phyloP scores from a whole-genome alignment of 2,797 vertebrate species.

The Acestrorhynchus altus region DNA sequence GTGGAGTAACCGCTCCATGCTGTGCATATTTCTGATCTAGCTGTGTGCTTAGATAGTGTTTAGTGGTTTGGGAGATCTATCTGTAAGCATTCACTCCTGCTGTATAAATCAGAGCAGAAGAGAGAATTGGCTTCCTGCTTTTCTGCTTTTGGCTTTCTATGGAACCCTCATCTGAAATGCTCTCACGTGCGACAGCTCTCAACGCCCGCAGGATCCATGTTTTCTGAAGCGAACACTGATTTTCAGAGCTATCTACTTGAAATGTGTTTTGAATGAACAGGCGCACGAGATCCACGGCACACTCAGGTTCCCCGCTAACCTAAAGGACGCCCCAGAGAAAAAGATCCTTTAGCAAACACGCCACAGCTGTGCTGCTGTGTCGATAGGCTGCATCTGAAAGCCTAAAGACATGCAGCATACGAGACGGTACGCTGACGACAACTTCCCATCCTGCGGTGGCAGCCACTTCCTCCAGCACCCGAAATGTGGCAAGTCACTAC shows the following conservation, averaged over 20 bases:
- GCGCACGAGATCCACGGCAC: background rate
- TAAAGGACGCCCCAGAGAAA: slow-evolving; percentile 13
- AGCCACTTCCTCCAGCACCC: slow-evolving; percentile 50
- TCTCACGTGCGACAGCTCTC: background rate
- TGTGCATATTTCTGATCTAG: slow-evolving; percentile 2
- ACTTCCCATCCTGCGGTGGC: slow-evolving; percentile 45
- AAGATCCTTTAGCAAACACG: slow-evolving; percentile 29
- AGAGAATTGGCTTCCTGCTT: background rate
- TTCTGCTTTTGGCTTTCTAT: slow-evolving; percentile 7
- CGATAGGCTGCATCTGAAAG: slow-evolving; percentile 31
- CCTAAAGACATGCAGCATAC: slow-evolving; percentile 34
- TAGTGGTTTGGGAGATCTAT: slow-evolving; percentile 11
- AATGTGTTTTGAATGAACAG: slow-evolving; percentile 45
- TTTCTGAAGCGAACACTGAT: slow-evolving; percentile 21
- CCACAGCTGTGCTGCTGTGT: slow-evolving; percentile 28
- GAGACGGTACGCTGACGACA: slow-evolving; percentile 20
- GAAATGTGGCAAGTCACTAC: slow-evolving; percentile 51
- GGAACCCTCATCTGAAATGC: slow-evolving; percentile 17
- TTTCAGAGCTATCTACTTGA: background rate
- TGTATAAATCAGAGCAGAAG: slow-evolving; percentile 7
- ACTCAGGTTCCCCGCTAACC: slow-evolving; percentile 16
- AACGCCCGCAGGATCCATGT: slow-evolving; percentile 8
- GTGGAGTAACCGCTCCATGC: background rate
- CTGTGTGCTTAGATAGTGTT: background rate
- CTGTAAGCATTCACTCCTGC: slow-evolving; percentile 11